These are phyloP conservation scores for Plutomurus gul DNA, from an alignment of 1,140 invertebrate genomes.

Conservation along the genomic window DNA sequence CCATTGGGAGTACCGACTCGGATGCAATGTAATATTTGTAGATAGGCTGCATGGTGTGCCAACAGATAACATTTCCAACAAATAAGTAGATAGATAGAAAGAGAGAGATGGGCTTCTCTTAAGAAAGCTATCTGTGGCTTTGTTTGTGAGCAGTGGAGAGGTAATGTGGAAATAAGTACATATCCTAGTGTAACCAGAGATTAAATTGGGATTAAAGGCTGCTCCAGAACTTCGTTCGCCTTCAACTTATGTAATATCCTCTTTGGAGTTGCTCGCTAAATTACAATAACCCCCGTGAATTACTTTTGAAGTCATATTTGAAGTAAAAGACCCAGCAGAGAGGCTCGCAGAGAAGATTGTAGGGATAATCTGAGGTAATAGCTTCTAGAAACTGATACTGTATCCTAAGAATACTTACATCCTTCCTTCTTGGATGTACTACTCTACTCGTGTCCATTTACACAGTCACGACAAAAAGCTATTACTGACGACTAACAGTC, in stretches of 20 bases:
- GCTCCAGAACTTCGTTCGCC: not conserved
- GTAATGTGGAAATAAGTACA: too few relatives aligned
- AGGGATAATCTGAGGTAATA: not conserved
- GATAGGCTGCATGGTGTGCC: too few relatives aligned
- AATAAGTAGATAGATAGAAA: conserved; percentile 6
- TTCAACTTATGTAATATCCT: conserved; percentile 8
- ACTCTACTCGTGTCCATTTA: too few relatives aligned
- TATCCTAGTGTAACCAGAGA: conserved; percentile 2
- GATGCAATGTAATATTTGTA: too few relatives aligned
- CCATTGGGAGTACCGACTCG: too few relatives aligned
- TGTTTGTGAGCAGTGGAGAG: too few relatives aligned
- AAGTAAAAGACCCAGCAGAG: not conserved
- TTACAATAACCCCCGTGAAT: conserved; percentile 5
- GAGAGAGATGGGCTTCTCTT: too few relatives aligned
- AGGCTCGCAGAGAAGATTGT: not conserved
- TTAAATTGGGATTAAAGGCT: conserved; percentile 7
- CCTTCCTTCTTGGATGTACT: too few relatives aligned
- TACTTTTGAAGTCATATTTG: conserved; percentile 8
- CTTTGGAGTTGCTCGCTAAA: not conserved
- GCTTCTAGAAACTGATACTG: not conserved
- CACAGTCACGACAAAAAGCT: too few relatives aligned
- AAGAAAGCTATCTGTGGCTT: too few relatives aligned
- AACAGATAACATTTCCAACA: conserved; percentile 35
- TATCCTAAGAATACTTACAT: not conserved
- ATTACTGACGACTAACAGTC: too few relatives aligned